phyloP scores from a whole-genome alignment of 2,888 invertebrate species.

The Elgonia sp. region DNA sequence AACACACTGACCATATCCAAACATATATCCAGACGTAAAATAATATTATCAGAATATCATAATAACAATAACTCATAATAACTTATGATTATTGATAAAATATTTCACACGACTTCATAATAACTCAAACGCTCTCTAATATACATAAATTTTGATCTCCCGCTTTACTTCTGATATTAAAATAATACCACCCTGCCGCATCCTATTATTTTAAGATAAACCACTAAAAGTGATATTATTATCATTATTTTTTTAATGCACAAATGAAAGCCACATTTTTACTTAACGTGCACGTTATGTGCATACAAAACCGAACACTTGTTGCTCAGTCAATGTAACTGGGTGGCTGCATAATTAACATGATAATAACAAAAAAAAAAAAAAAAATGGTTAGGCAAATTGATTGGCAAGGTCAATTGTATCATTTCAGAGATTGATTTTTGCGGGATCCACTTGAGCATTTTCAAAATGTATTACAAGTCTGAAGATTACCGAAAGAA shows the following conservation, averaged over 20 bases:
- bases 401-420: constrained; percentile 11
- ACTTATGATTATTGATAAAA: too few species aligned
- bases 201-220: not conserved
- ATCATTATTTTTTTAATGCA: not conserved
- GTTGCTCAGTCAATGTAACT: constrained; percentile 49
- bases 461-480: constrained; percentile 2
- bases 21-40: too few species aligned
- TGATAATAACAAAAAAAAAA: constrained; percentile 24
- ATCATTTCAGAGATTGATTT: constrained; percentile 18
- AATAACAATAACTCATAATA: too few species aligned
- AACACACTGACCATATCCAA: too few species aligned
- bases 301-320: constrained; percentile 45
- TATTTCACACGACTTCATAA: too few species aligned
- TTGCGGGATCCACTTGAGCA: not conserved
- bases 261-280: constrained; percentile 16
- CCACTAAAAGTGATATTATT: not conserved
- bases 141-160: too few species aligned
- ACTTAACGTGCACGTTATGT: constrained; percentile 20
- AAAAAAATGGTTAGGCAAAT: constrained; percentile 4
- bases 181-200: too few species aligned
- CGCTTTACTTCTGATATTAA: too few species aligned
- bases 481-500: not conserved
- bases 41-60: too few species aligned
- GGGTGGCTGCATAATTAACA: constrained; percentile 24
- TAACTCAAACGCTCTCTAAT: too few species aligned